Percentiles rank a stretch among this genome's conserved stretches.
Evolutionary conservation across 92 coral and sea anemone genomes (phyloP).

Genomic region (Ricordea florida): DNA sequence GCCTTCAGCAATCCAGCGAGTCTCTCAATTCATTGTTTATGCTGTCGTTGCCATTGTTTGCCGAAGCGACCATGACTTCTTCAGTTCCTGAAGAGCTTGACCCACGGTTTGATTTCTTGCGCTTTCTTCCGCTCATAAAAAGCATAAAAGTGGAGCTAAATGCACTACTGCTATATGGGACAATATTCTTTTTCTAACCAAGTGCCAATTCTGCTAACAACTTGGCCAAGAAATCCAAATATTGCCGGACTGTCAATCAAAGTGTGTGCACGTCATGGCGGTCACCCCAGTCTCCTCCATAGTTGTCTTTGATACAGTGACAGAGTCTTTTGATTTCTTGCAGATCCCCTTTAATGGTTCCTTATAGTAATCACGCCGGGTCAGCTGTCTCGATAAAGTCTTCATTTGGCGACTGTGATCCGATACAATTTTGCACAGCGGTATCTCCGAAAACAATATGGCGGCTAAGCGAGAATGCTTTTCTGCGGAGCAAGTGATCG

Average conservation of each 20-base stretch:
- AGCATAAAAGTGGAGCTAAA: not conserved
- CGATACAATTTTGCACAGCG: too few species aligned
- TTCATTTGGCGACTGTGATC: not conserved
- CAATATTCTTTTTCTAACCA: not conserved
- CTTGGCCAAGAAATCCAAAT: not conserved
- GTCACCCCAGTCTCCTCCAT: too few species aligned
- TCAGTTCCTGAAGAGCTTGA: not conserved
- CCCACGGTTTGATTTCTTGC: too few species aligned
- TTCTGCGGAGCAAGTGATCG: constrained; percentile 2
- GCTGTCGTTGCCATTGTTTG: not conserved
- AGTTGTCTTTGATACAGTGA: too few species aligned
- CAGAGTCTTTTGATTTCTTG: too few species aligned
- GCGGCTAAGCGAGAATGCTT: not conserved
- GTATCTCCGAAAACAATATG: not conserved
- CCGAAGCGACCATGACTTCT: not conserved
- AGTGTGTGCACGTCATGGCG: not conserved
- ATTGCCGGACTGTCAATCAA: not conserved
- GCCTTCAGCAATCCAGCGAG: not conserved
- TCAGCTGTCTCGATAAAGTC: not conserved
- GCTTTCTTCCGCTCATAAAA: not conserved
- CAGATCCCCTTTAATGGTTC: too few species aligned
- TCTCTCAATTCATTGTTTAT: not conserved
- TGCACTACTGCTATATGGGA: not conserved
- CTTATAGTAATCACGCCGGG: too few species aligned
- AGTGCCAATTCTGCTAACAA: not conserved